These are phyloP conservation scores for Sebastes schlegelii DNA, from an alignment of 2,113 vertebrate genomes.

Conservation along the genomic window DNA sequence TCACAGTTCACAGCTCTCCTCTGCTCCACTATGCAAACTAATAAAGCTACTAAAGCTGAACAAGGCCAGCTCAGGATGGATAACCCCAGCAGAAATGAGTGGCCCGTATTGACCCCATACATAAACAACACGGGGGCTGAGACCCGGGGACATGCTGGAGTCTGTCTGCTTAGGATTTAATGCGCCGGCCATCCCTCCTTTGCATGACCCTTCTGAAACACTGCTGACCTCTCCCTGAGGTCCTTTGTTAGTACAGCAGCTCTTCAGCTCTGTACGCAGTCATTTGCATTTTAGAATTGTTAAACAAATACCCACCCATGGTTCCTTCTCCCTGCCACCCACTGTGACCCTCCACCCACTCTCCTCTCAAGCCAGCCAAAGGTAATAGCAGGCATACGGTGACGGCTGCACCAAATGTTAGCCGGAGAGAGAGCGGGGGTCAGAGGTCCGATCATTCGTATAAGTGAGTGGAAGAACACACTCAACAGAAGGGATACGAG, in stretches of 20 bases:
- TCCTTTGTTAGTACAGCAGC: conserved; percentile 78
- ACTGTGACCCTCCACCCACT: conserved; percentile 74
- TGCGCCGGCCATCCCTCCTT: conserved; percentile 42
- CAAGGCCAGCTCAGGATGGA: conserved; percentile 44
- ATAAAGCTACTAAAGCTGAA: conserved; percentile 42
- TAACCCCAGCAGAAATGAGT: conserved; percentile 57
- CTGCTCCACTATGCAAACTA: conserved; percentile 51
- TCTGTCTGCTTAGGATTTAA: conserved; percentile 71
- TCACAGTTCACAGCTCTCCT: conserved; percentile 37
- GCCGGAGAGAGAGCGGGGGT: conserved; percentile 25
- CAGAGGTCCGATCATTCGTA: conserved; percentile 41
- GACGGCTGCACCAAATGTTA: conserved; percentile 50
- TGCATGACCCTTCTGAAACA: conserved; percentile 57
- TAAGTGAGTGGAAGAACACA: conserved; percentile 37
- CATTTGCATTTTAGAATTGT: conserved; percentile 84
- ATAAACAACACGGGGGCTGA: conserved; percentile 63
- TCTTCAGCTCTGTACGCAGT: conserved; percentile 53
- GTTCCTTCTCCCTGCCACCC: conserved; percentile 66
- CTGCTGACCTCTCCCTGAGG: conserved; percentile 70
- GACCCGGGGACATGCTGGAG: conserved; percentile 61
- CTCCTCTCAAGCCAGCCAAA: conserved; percentile 60
- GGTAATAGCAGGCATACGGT: conserved; percentile 56
- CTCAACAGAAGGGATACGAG: conserved; percentile 15
- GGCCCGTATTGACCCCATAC: conserved; percentile 59
- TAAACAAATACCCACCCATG: conserved; percentile 81